Conservation (phyloP, 2,888 invertebrate genomes). For the Campopleginae sp. region DNA sequence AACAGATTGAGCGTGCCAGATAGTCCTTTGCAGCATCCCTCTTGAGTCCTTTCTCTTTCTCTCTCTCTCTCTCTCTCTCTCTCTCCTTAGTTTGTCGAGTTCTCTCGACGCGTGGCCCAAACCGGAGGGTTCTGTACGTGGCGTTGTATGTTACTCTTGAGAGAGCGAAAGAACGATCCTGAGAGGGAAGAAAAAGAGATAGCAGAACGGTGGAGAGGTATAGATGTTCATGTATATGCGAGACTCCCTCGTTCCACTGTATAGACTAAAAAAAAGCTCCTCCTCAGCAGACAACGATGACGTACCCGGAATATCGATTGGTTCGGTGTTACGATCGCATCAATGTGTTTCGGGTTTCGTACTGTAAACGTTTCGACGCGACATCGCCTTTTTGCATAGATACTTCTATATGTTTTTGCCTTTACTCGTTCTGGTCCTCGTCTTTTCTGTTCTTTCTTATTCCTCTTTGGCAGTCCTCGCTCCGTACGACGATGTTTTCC, state of each 20-base stretch:
- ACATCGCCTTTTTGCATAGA: conserved; percentile 56
- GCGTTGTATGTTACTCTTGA: conserved; percentile 21
- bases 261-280: conserved; percentile 35
- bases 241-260: conserved; percentile 36
- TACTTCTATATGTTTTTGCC: conserved; percentile 15
- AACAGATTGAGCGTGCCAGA: conserved; percentile 69
- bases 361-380: conserved; percentile 39
- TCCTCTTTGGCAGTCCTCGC: conserved; percentile 6
- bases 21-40: conserved; percentile 60
- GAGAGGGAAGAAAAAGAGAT: not conserved
- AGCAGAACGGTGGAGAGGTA: not conserved
- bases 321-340: conserved; percentile 57
- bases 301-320: conserved; percentile 62
- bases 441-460: conserved; percentile 5
- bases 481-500: not conserved
- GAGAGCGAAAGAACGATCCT: not conserved
- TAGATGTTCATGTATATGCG: conserved; percentile 2
- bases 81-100: conserved; percentile 28
- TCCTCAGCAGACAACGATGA: conserved; percentile 51
- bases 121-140: conserved; percentile 1
- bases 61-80: conserved; percentile 8
- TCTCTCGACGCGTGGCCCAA: conserved; percentile 22
- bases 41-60: conserved; percentile 45
- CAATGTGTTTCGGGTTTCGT: conserved; percentile 44
- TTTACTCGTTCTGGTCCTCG: conserved; percentile 13